Evolutionary conservation across 1,140 invertebrate species (phyloP).

Genomic region (Trachymyrmex cornetzi): DNA sequence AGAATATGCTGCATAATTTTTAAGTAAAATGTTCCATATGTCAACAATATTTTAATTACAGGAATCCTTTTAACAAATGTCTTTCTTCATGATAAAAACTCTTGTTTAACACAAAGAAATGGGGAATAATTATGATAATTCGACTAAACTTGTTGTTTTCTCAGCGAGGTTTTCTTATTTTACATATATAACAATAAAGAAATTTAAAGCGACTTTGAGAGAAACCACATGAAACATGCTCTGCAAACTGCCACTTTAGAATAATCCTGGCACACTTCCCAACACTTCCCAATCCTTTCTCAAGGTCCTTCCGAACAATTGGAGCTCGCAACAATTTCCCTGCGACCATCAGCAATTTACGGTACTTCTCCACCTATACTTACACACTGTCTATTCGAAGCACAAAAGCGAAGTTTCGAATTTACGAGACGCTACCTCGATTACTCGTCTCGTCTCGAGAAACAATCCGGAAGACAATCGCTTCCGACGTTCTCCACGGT

Average conservation of each 20-base stretch:
- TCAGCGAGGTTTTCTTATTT: neutral
- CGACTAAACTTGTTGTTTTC: neutral
- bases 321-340: neutral
- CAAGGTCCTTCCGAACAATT: slow-evolving; percentile 6
- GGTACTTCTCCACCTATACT: slow-evolving; percentile 16
- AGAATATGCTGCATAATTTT: neutral
- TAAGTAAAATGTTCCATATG: neutral
- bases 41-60: neutral
- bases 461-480: slow-evolving; percentile 20
- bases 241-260: neutral
- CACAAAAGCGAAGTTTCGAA: slow-evolving; percentile 7
- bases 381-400: neutral
- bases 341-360: neutral
- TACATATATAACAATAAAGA: neutral
- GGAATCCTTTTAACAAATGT: neutral
- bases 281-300: slow-evolving; percentile 3
- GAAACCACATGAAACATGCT: neutral
- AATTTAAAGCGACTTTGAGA: neutral
- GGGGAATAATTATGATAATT: neutral
- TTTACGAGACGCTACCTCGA: neutral
- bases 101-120: neutral
- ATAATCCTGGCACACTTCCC: slow-evolving; percentile 11
- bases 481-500: neutral
- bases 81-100: neutral
- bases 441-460: neutral